phyloP scores from a whole-genome alignment of 2,797 vertebrate species.

The Ptychadena robeensis region DNA sequence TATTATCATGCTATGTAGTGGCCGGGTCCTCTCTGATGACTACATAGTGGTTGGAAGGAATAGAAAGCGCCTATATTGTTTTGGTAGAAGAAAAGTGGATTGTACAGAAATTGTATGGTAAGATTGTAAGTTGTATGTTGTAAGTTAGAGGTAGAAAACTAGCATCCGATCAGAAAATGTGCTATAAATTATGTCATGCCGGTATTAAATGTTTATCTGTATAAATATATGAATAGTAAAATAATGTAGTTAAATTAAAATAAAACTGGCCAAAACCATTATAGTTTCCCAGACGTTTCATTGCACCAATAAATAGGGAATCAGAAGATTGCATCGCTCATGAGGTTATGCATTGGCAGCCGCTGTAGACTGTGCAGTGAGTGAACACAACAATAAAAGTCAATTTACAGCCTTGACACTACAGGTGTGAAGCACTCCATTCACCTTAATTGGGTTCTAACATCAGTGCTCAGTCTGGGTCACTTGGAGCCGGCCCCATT shows the following conservation, averaged over 20 bases:
- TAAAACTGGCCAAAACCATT: neutral
- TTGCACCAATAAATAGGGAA: too few relatives aligned
- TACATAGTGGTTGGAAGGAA: too few relatives aligned
- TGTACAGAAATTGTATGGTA: too few relatives aligned
- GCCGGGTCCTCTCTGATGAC: too few relatives aligned
- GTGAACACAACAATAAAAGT: conserved; percentile 37
- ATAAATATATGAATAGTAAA: too few relatives aligned
- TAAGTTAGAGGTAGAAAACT: too few relatives aligned
- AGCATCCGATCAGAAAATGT: too few relatives aligned
- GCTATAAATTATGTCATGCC: neutral
- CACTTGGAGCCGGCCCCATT: conserved; percentile 37
- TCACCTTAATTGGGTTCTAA: conserved; percentile 57
- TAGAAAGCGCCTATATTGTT: too few relatives aligned
- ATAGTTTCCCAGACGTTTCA: neutral
- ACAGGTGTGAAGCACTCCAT: conserved; percentile 55
- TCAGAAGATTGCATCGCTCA: neutral
- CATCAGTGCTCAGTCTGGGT: conserved; percentile 47
- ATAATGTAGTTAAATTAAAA: too few relatives aligned
- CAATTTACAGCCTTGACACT: conserved; percentile 42
- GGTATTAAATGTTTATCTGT: neutral
- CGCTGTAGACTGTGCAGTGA: neutral
- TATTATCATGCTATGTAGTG: too few relatives aligned
- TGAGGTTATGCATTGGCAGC: neutral
- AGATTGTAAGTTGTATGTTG: too few relatives aligned
- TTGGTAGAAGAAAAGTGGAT: too few relatives aligned